Base-by-base conservation (phyloP, 1,140 invertebrate species). In the Microplitis demolitor region DNA sequence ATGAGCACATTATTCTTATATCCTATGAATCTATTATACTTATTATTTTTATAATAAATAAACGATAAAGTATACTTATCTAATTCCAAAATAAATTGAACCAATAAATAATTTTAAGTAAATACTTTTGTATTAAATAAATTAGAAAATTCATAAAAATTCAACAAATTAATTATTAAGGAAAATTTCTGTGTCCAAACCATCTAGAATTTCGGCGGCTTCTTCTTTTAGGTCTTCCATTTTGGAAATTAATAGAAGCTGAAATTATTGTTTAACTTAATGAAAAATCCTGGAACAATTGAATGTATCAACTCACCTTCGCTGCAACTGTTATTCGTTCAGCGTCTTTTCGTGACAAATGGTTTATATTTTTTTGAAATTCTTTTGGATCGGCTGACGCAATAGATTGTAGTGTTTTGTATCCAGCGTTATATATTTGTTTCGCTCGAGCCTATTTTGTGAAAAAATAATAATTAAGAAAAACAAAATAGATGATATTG, bases 361-460 rank as follows among this genome's bases (percentile, higher is more conserved):
- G 92, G 66, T 93, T 88, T 6, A 97, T 89, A 72, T 86, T 84
- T 56, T 90, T 83, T 0, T 91, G 86, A 56, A 97, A 86, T 13
- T 90, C 86, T 5, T 89, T 85, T 0, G 91, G 89, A 24, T 91
- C 87, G 3, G 93, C 91, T 76, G 90, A 90, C 13, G 95, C 95
- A 64, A 98, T 88, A 64, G 90, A 91, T 76, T 92, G 89, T 6
- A 97, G 83, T 4, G 91, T 91, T 83, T 90, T 92, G 83, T 90
- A 97, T 0, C 96, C 96, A 24, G 94, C 94, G 76, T 91, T 90
- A 81, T 91, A 93, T 4, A 98, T 85, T 82, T 97, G 95, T 69
- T 91, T 90, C 0, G 97, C 97, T 74, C 96, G 89, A 69, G 91
- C 93, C 91, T 94, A 78, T 72, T 87, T 33, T 4, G 35, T 24